phyloP scores from a whole-genome alignment of 1,140 invertebrate species.

The Ceratosolen fusciceps region DNA sequence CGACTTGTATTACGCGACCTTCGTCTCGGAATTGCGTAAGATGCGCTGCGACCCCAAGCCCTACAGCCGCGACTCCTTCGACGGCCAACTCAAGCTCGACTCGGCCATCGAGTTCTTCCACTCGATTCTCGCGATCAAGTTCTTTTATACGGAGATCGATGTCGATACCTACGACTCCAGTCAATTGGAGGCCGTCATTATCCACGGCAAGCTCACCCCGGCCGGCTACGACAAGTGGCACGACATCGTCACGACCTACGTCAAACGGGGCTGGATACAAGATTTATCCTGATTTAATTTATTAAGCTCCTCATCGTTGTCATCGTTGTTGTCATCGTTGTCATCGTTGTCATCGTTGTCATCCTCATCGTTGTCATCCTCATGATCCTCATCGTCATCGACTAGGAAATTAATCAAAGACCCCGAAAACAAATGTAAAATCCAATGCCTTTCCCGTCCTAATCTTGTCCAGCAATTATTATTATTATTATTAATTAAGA shows the following conservation, averaged over 20 bases:
- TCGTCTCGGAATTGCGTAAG: constrained; percentile 55
- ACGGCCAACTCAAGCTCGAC: constrained; percentile 49
- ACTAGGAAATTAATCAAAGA: too few relatives aligned
- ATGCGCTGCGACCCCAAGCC: background rate
- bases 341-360: too few relatives aligned
- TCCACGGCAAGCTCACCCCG: constrained; percentile 18
- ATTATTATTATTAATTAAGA: too few relatives aligned
- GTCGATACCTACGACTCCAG: constrained; percentile 16
- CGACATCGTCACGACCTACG: constrained; percentile 28
- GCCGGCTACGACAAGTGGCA: constrained; percentile 38
- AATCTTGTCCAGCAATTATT: too few relatives aligned
- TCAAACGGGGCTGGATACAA: constrained; percentile 28
- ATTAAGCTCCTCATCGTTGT: too few relatives aligned
- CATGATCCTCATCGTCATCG: too few relatives aligned
- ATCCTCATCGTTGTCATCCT: too few relatives aligned
- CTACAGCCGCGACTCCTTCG: constrained; percentile 13
- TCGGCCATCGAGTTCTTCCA: constrained; percentile 32
- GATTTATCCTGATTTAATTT: background rate
- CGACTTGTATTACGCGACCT: constrained; percentile 67
- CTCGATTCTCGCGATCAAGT: constrained; percentile 36
- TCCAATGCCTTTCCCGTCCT: too few relatives aligned
- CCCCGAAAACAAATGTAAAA: too few relatives aligned
- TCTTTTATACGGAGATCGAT: constrained; percentile 40
- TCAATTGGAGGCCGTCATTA: constrained; percentile 8
- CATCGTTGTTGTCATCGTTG: too few relatives aligned